Base-by-base conservation (phyloP, 2,797 vertebrate genomes). In the Pagetopsis macropterus region DNA sequence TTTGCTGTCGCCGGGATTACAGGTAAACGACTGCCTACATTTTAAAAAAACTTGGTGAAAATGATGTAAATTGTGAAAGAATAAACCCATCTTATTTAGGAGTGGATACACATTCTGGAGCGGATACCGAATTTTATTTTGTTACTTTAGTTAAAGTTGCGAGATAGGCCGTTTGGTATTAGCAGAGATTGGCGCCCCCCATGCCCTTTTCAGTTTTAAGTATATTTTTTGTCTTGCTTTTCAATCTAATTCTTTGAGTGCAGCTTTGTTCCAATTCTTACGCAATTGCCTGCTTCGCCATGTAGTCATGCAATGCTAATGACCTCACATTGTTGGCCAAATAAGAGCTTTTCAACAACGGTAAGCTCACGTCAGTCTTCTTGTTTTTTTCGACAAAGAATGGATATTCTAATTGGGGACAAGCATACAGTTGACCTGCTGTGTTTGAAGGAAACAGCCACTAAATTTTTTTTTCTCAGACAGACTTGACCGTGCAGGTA, bases 371-470 rank as follows among this genome's bases (percentile, higher is more conserved):
- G 15, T 54, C 45, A 14, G 9, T 17, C 0, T 17, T 63, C 31
- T 50, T 23, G 21, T 55, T 82, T 78, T 57, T 21, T 27, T 23
- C 13, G 62, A 0, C 43, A 78, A 79, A 56, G 16, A 75, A 54
- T 52, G 51, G 5, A 55, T 46, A 55, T 65, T 19, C 57, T 87
- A 83, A 84, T 85, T 84, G 59, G 62, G 65, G 65, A 72, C 76
- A 80, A 76, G 45, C 65, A 41, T 75, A 77, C 72, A 78, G 86
- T 41, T 84, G 85, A 89, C 70, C 84, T 70, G 50, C 59, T 78
- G 19, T 72, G 63, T 70, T 75, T 69, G 45, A 78, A 64, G 40
- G 37, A 71, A 86, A 76, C 49, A 21, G 45, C 64, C 51, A 21
- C 68, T 65, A 64, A 64, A 62, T 27, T 17, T 68, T 48, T 50